A percentile compares a stretch with the other conserved stretches of the same genome.
These are phyloP conservation scores for Synergus gifuensis DNA, from an alignment of 2,888 invertebrate genomes.

Conservation along the genomic window DNA sequence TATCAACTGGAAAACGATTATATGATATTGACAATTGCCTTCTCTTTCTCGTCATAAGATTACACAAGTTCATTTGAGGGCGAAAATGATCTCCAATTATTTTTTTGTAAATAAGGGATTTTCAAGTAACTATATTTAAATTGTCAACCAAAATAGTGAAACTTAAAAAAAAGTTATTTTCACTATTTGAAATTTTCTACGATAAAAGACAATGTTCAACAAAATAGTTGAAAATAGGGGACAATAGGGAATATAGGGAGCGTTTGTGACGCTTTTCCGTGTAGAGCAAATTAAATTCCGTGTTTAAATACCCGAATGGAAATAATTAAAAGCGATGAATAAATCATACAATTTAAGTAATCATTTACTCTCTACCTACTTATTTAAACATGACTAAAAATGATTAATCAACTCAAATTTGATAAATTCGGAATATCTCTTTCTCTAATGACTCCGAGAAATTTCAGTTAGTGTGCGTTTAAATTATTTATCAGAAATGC, in stretches of 20 bases:
- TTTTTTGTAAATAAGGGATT: not conserved
- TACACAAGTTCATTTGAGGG: not conserved
- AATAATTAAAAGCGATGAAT: not conserved
- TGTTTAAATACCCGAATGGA: not conserved
- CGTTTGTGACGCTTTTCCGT: too few relatives aligned
- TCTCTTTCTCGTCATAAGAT: not conserved
- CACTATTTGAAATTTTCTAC: too few relatives aligned
- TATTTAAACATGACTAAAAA: conserved; percentile 21
- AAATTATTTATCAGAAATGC: conserved; percentile 29
- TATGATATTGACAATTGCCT: not conserved
- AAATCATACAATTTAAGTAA: not conserved
- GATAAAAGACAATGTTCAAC: too few relatives aligned
- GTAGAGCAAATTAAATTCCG: not conserved
- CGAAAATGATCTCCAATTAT: not conserved
- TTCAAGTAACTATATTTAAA: too few relatives aligned
- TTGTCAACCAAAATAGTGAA: too few relatives aligned
- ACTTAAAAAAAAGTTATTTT: too few relatives aligned
- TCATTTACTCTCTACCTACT: not conserved
- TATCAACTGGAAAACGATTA: not conserved
- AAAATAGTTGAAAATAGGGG: too few relatives aligned
- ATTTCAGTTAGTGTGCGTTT: not conserved
- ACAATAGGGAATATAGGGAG: too few relatives aligned
- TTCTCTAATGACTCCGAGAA: not conserved
- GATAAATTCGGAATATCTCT: conserved; percentile 2
- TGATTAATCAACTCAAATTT: not conserved